A percentile compares a stretch with the other conserved stretches of the same genome.
These are phyloP conservation scores for Lophura nycthemera DNA, from an alignment of 2,113 vertebrate species.

Conservation along the genomic window DNA sequence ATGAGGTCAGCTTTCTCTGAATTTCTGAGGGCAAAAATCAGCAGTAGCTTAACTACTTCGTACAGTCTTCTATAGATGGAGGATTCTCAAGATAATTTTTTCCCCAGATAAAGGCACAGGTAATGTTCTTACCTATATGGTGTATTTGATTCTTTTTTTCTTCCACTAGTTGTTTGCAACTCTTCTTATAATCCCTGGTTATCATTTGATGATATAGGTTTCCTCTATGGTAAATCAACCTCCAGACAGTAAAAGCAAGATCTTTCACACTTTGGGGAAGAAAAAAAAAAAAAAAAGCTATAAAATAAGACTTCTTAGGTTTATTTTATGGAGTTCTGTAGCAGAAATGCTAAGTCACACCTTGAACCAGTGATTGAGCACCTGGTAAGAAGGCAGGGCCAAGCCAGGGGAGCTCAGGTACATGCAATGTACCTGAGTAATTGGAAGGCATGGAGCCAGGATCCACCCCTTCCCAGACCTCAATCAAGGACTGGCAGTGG, in stretches of 20 bases:
- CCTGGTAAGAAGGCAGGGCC: no score
- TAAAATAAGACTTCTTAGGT: not conserved
- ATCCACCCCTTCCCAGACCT: no score
- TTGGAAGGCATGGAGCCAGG: no score
- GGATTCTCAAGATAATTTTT: not conserved
- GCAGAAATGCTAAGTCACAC: no score
- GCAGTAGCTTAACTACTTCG: not conserved
- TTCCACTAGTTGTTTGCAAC: no score
- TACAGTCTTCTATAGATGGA: not conserved
- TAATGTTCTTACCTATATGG: not conserved
- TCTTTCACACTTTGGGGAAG: not conserved
- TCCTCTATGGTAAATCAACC: not conserved
- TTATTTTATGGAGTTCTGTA: not conserved
- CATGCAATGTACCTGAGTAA: no score
- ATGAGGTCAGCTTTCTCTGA: not conserved
- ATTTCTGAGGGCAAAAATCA: not conserved
- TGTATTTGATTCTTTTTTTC: not conserved
- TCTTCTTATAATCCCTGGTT: not conserved
- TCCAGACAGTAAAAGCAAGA: not conserved
- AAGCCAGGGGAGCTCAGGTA: no score
- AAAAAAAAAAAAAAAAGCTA: not conserved
- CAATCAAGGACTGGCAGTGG: no score
- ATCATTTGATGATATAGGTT: not conserved
- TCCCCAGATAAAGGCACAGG: not conserved
- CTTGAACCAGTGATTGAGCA: no score